A percentile compares a stretch with the other conserved stretches of the same genome.
These are phyloP conservation scores for Cheirogaleus major DNA, from an alignment of 2,797 vertebrate species.

Conservation along the genomic window DNA sequence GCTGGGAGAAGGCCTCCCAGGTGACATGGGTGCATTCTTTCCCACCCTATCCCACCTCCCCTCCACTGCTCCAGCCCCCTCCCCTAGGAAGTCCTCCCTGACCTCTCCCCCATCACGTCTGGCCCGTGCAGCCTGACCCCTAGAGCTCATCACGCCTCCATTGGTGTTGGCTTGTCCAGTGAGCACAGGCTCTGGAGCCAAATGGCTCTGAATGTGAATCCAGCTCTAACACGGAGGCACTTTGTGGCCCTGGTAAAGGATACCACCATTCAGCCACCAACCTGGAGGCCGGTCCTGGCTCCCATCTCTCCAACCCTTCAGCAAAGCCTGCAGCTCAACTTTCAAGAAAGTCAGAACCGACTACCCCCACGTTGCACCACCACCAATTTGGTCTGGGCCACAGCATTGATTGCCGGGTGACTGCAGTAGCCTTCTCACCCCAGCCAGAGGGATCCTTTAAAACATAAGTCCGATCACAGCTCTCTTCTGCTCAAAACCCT, in stretches of 20 bases:
- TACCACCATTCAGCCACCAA: not conserved
- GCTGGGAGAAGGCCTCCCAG: not conserved
- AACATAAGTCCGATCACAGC: not conserved
- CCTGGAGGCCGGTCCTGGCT: not conserved
- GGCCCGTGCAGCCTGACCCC: not conserved
- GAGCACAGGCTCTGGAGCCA: not conserved
- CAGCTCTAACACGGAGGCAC: not conserved
- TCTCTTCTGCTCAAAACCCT: not conserved
- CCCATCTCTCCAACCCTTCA: not conserved
- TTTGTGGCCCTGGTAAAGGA: not conserved
- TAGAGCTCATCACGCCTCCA: not conserved
- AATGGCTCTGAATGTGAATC: not conserved
- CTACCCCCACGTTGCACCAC: too few relatives aligned
- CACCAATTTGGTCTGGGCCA: not conserved
- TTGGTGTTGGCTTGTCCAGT: not conserved
- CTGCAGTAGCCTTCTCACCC: not conserved
- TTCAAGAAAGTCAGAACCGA: not conserved
- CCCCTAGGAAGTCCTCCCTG: not conserved
- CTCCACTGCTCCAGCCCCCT: not conserved
- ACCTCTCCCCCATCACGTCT: not conserved
- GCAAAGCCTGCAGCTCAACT: not conserved
- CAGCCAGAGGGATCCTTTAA: not conserved
- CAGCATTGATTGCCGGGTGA: not conserved
- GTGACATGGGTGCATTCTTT: not conserved
- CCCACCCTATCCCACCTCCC: too few relatives aligned